A percentile compares a stretch with the other conserved stretches of the same genome.
These are phyloP conservation scores for Oreochromis mossambicus DNA, from an alignment of 2,797 vertebrate species.

Conservation along the genomic window DNA sequence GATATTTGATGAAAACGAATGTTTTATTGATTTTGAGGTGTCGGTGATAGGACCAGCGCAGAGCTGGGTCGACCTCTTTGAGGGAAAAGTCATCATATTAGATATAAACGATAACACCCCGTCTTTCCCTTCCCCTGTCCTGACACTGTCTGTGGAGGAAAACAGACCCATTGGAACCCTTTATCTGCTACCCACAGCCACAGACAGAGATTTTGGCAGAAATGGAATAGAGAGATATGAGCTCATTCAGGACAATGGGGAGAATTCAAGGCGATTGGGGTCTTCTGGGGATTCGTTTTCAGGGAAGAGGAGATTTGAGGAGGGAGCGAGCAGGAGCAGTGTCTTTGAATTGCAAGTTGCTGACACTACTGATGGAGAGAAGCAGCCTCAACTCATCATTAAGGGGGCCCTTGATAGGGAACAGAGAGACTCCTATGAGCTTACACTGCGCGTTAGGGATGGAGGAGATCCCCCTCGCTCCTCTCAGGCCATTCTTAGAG, in stretches of 20 bases:
- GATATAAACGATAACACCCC: slow-evolving; percentile 99
- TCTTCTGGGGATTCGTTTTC: slow-evolving; percentile 73
- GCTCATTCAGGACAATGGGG: slow-evolving; percentile 89
- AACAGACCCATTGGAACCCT: slow-evolving; percentile 97
- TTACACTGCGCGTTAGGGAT: slow-evolving; percentile 91
- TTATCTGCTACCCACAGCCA: slow-evolving; percentile 94
- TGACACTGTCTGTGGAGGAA: slow-evolving; percentile 96
- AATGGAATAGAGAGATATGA: slow-evolving; percentile 98
- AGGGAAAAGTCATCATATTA: slow-evolving; percentile 94
- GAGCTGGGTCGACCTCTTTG: slow-evolving; percentile 98
- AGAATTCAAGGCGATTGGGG: slow-evolving; percentile 75
- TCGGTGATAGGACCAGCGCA: slow-evolving; percentile 98
- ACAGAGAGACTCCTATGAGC: slow-evolving; percentile 94
- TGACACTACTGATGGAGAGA: slow-evolving; percentile 95
- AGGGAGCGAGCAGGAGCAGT: slow-evolving; percentile 81
- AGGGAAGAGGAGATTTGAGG: slow-evolving; percentile 80
- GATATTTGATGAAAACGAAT: slow-evolving; percentile 99
- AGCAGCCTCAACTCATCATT: slow-evolving; percentile 97
- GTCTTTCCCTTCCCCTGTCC: slow-evolving; percentile 94
- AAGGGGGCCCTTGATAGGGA: slow-evolving; percentile 96
- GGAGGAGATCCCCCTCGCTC: slow-evolving; percentile 94
- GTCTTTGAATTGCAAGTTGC: slow-evolving; percentile 98
- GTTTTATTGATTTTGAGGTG: slow-evolving; percentile 98
- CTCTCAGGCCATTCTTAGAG: slow-evolving; percentile 93
- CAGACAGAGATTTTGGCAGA: slow-evolving; percentile 94